Percentiles rank a stretch among this genome's conserved stretches.
phyloP scores from a whole-genome alignment of 2,888 invertebrate species.

The Neoascia interrupta region DNA sequence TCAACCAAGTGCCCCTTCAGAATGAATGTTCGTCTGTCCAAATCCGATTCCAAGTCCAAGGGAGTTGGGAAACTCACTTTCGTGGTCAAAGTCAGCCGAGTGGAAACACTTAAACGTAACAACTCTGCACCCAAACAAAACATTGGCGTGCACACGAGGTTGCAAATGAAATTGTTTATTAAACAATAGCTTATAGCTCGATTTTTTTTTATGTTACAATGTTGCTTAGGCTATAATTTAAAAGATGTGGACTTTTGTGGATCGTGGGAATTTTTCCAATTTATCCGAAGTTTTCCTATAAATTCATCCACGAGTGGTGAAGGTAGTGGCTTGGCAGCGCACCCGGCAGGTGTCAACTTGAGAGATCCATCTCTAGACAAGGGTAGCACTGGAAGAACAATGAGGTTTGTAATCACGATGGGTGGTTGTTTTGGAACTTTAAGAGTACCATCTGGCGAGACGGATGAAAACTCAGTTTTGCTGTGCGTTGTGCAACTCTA shows the following conservation, averaged over 20 bases:
- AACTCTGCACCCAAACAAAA: slow-evolving; percentile 28
- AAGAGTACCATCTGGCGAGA: too few species aligned
- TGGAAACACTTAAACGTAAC: slow-evolving; percentile 37
- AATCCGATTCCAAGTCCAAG: neutral
- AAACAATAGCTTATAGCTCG: slow-evolving; percentile 18
- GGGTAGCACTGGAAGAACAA: slow-evolving; percentile 19
- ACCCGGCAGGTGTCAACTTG: slow-evolving; percentile 42
- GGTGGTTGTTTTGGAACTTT: slow-evolving; percentile 16
- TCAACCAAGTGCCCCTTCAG: neutral
- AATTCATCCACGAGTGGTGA: slow-evolving; percentile 3
- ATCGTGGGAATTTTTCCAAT: slow-evolving; percentile 51
- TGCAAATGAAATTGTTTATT: slow-evolving; percentile 57
- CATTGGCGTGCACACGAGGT: slow-evolving; percentile 41
- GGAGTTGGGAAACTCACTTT: slow-evolving; percentile 30
- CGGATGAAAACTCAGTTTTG: neutral
- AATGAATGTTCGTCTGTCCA: slow-evolving; percentile 1
- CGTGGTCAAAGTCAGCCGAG: slow-evolving; percentile 55
- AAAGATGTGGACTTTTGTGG: slow-evolving; percentile 40
- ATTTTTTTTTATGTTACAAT: slow-evolving; percentile 4
- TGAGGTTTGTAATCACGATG: slow-evolving; percentile 22
- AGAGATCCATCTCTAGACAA: slow-evolving; percentile 37
- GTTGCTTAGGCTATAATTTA: slow-evolving; percentile 32
- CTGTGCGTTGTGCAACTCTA: slow-evolving; percentile 13
- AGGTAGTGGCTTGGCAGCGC: neutral
- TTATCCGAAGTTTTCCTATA: neutral